These are phyloP conservation scores for Onychomys leucogaster DNA, from an alignment of 2,797 vertebrate species.

Conservation along the genomic window DNA sequence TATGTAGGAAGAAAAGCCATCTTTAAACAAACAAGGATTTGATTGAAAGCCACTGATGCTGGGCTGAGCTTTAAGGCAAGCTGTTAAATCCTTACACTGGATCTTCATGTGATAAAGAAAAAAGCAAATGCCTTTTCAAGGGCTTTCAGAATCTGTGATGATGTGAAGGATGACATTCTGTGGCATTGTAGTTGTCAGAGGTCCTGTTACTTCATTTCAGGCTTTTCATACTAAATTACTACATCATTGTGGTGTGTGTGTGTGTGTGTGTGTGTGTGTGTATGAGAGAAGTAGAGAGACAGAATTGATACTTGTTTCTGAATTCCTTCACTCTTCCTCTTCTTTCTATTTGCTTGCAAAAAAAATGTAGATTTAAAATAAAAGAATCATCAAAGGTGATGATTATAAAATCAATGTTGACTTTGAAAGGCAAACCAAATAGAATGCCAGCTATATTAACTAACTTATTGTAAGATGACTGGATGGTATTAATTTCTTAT, in stretches of 20 bases:
- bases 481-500: background rate
- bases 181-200: background rate
- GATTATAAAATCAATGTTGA: conserved; percentile 15
- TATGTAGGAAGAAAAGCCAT: background rate
- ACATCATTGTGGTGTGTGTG: background rate
- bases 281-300: background rate
- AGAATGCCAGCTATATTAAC: background rate
- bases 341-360: background rate
- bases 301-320: background rate
- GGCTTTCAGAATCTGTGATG: background rate
- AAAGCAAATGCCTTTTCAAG: background rate
- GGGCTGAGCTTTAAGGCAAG: background rate
- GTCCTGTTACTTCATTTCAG: background rate
- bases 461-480: background rate
- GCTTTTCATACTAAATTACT: background rate
- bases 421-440: conserved; percentile 30
- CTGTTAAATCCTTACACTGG: background rate
- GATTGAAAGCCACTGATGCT: background rate
- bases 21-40: background rate
- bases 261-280: background rate
- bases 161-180: background rate
- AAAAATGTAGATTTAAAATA: conserved; percentile 11
- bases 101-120: background rate
- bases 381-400: background rate
- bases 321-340: background rate